A percentile compares a stretch with the other conserved stretches of the same genome.
phyloP scores from a whole-genome alignment of 2,888 invertebrate species.

The Dynastes tityus region DNA sequence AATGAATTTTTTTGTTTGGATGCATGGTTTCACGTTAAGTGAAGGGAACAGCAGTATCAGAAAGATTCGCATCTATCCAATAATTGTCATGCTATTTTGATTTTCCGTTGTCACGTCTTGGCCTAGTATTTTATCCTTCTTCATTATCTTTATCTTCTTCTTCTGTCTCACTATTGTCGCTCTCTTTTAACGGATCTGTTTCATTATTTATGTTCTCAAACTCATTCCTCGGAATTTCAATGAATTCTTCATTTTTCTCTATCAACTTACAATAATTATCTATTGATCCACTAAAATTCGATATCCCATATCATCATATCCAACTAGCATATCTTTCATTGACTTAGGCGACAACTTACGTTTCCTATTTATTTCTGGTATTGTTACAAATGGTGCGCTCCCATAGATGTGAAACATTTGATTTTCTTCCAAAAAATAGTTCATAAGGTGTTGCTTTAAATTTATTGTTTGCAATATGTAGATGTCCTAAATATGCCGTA shows the following conservation, averaged over 20 bases:
- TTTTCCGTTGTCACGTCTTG: constrained; percentile 3
- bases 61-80: constrained; percentile 12
- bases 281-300: neutral
- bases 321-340: constrained; percentile 9
- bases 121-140: constrained; percentile 1
- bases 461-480: neutral
- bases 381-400: constrained; percentile 2
- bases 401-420: constrained; percentile 22
- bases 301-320: constrained; percentile 8
- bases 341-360: neutral
- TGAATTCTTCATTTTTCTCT: neutral
- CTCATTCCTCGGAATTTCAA: constrained; percentile 14
- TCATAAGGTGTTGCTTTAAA: neutral
- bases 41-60: neutral
- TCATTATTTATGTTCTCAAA: neutral
- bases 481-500: neutral
- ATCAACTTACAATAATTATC: constrained; percentile 1
- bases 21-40: neutral
- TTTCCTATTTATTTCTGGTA: neutral
- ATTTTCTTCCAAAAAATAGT: constrained; percentile 2
- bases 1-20: neutral
- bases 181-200: neutral
- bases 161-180: constrained; percentile 2
- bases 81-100: constrained; percentile 6
- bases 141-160: constrained; percentile 2